A percentile compares a stretch with the other conserved stretches of the same genome.
Evolutionary conservation across 1,140 invertebrate genomes (phyloP).

Genomic region (Lasaia peninsularis): DNA sequence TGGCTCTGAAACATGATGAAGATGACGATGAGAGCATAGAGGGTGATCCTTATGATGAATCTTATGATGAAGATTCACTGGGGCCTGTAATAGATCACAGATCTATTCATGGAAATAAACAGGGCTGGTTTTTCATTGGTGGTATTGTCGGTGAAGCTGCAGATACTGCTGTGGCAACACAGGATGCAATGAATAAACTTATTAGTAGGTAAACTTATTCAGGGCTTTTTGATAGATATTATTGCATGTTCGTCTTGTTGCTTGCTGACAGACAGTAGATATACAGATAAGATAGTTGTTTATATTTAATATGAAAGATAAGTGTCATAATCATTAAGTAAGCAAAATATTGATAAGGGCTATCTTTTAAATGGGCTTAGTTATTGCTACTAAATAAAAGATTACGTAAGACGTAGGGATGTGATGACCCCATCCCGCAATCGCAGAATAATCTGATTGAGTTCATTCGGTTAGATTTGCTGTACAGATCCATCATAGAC

Average conservation of each 20-base stretch:
- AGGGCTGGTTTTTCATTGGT: constrained; percentile 90
- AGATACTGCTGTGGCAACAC: constrained; percentile 78
- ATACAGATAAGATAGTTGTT: constrained; percentile 17
- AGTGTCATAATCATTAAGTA: constrained; percentile 13
- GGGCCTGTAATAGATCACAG: constrained; percentile 63
- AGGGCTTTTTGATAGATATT: constrained; percentile 35
- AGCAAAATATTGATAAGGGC: background rate
- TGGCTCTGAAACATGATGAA: constrained; percentile 37
- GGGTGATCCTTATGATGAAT: constrained; percentile 52
- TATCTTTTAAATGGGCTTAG: background rate
- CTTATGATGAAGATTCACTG: constrained; percentile 41
- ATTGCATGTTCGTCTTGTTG: constrained; percentile 20
- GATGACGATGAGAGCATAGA: constrained; percentile 47
- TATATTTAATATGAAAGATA: constrained; percentile 3
- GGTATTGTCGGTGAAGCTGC: constrained; percentile 82
- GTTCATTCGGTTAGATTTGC: too few relatives aligned
- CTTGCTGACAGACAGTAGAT: constrained; percentile 13
- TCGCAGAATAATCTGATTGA: too few relatives aligned
- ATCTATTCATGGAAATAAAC: constrained; percentile 79
- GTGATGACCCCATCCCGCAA: too few relatives aligned
- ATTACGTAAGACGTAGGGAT: too few relatives aligned
- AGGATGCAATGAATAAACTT: constrained; percentile 84
- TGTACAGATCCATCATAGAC: too few relatives aligned
- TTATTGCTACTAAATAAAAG: background rate
- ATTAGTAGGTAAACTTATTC: constrained; percentile 85